Evolutionary conservation across 2,113 vertebrate genomes (phyloP), one percentile per base, ranked within the genome.

Genomic region (Octodon degus): DNA sequence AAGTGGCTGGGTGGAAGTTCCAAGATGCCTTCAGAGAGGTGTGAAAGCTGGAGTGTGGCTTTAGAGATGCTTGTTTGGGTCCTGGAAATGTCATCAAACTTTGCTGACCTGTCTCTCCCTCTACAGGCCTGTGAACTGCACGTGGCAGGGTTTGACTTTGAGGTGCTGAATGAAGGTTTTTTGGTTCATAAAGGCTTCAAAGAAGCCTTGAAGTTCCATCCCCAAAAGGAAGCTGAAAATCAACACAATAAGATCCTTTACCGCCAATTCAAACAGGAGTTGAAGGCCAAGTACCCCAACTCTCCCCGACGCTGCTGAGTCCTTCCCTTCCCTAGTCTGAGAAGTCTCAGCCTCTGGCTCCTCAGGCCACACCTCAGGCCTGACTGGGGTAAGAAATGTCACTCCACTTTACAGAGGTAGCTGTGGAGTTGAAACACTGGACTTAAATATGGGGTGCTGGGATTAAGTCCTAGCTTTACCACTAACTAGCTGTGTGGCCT

Each of bases 151-250:
- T 99, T 98, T 97, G 98, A 96, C 94, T 99, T 99, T 92, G 99
- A 99, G 0, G 99, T 99, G 95, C 98, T 99, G 95, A 99, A 98
- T 77, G 99, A 99, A 9, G 99, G 99, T 40, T 99, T 99, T 82
- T 97, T 99, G 96, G 98, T 99, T 63, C 99, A 99, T 97, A 98
- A 98, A 7, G 99, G 99, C 94, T 99, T 99, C 97, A 99, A 99
- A 97, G 98, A 99, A 91, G 98, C 99, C 20, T 98, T 99, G 20
- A 99, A 99, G 90, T 99, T 99, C 97, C 99, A 99, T 67, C 98
- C 98, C 67, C 98, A 97, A 96, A 99, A 99, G 92, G 99, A 99
- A 19, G 99, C 99, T 32, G 99, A 99, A 98, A 99, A 99, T 98
- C 98, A 98, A 60, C 98, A 96, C 95, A 99, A 99, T 98, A 99